phyloP scores from a whole-genome alignment of 2,888 invertebrate genomes.

The Prostheceraeus crozeri region DNA sequence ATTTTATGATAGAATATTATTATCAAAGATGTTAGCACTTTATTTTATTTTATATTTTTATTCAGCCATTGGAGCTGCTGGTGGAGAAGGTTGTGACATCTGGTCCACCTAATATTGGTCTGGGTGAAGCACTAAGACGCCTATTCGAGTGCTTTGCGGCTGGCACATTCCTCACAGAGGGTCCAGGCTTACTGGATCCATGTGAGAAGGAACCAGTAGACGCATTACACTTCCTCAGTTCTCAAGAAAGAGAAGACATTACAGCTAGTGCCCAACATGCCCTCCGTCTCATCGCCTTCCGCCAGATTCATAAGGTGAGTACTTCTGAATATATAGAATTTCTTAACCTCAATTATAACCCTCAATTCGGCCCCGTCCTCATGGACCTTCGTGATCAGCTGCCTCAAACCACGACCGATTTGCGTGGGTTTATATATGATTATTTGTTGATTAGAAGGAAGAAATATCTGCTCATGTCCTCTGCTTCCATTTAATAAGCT shows the following conservation, averaged over 20 bases:
- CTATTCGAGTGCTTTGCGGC: constrained; percentile 89
- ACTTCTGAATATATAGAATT: too few relatives aligned
- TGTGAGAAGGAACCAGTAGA: constrained; percentile 91
- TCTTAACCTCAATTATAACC: too few relatives aligned
- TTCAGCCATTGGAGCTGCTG: constrained; percentile 58
- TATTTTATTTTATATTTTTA: too few relatives aligned
- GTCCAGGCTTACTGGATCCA: constrained; percentile 86
- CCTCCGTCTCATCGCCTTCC: constrained; percentile 83
- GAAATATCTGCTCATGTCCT: too few relatives aligned
- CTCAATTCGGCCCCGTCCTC: too few relatives aligned
- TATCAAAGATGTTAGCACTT: too few relatives aligned
- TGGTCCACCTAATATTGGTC: constrained; percentile 79
- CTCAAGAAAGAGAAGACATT: constrained; percentile 88
- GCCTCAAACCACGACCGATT: too few relatives aligned
- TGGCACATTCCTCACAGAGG: constrained; percentile 72
- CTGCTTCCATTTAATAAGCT: too few relatives aligned
- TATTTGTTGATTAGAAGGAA: too few relatives aligned
- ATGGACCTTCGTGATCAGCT: too few relatives aligned
- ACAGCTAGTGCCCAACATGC: constrained; percentile 90
- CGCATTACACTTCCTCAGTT: constrained; percentile 74
- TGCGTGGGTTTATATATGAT: too few relatives aligned
- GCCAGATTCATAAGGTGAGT: constrained; percentile 95
- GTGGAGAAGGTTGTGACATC: constrained; percentile 89
- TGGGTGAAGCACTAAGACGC: constrained; percentile 85
- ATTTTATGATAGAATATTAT: too few relatives aligned